Conservation (phyloP, 2,888 invertebrate species). For the Cheiracanthium punctorium region DNA sequence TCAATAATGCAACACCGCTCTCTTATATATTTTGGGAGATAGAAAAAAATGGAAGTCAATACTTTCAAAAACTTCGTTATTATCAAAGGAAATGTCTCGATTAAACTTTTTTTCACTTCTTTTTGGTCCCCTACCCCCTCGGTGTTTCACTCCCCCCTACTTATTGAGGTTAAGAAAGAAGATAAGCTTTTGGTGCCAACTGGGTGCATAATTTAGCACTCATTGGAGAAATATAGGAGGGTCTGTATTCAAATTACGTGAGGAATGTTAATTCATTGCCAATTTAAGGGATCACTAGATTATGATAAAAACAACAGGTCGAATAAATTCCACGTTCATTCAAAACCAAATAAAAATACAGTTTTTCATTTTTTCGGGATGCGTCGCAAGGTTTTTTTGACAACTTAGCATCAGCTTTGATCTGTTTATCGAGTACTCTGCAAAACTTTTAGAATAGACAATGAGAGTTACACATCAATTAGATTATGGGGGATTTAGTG, state of each 20-base stretch:
- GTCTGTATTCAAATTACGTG: constrained; percentile 57
- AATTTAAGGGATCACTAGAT: constrained; percentile 1
- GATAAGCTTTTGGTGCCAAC: constrained; percentile 57
- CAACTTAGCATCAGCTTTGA: no score
- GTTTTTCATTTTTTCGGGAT: no score
- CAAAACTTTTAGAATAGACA: no score
- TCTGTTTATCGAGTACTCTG: no score
- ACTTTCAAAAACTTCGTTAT: constrained; percentile 70
- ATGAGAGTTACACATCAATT: no score
- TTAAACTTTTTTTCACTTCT: constrained; percentile 56
- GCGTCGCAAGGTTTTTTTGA: no score
- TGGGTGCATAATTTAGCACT: constrained; percentile 65
- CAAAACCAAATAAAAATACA: neutral
- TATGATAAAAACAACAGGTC: constrained; percentile 10
- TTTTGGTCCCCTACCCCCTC: constrained; percentile 1
- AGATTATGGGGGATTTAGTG: no score
- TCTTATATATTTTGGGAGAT: constrained; percentile 56
- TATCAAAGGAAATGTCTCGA: constrained; percentile 70
- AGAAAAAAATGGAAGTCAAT: constrained; percentile 68
- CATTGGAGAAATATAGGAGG: constrained; percentile 55
- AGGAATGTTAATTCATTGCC: constrained; percentile 20
- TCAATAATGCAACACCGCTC: constrained; percentile 66
- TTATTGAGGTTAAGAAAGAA: constrained; percentile 65
- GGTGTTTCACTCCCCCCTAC: constrained; percentile 19
- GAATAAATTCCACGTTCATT: neutral